These are phyloP conservation scores for Belonocnema kinseyi DNA, from an alignment of 1,140 invertebrate species.

Conservation along the genomic window DNA sequence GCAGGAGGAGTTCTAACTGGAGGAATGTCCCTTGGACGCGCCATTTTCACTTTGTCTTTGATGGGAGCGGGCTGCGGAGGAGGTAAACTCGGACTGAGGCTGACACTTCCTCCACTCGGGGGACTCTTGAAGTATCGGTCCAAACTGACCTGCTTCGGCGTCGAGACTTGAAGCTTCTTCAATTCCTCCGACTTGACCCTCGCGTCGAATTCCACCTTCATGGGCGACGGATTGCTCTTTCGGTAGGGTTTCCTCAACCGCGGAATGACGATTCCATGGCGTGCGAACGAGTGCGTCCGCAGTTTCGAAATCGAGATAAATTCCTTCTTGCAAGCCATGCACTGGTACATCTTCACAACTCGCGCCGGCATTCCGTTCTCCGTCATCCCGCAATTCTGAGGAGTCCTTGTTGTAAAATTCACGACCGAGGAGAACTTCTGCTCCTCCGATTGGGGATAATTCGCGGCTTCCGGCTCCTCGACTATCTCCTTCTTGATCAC, in stretches of 20 bases:
- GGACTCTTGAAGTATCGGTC: slow-evolving; percentile 8
- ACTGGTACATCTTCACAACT: background rate
- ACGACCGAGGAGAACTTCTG: no score
- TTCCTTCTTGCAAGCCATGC: background rate
- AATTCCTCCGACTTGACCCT: background rate
- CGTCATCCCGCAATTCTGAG: background rate
- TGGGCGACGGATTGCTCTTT: background rate
- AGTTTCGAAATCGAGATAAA: background rate
- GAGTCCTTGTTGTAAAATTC: background rate
- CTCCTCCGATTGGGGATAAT: background rate
- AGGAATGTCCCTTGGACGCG: background rate
- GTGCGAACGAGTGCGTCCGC: background rate
- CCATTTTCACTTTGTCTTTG: background rate
- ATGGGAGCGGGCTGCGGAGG: background rate
- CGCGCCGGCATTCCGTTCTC: background rate
- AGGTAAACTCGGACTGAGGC: background rate
- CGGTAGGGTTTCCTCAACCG: background rate
- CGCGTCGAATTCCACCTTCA: no score
- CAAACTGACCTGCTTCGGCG: slow-evolving; percentile 5
- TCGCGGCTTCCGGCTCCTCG: background rate
- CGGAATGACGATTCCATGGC: background rate
- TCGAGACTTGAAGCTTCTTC: background rate
- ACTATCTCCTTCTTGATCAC: background rate
- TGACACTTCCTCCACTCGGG: background rate
- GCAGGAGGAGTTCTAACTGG: background rate